These are phyloP conservation scores for Euthynnus affinis DNA, from an alignment of 2,797 vertebrate genomes.

Conservation along the genomic window DNA sequence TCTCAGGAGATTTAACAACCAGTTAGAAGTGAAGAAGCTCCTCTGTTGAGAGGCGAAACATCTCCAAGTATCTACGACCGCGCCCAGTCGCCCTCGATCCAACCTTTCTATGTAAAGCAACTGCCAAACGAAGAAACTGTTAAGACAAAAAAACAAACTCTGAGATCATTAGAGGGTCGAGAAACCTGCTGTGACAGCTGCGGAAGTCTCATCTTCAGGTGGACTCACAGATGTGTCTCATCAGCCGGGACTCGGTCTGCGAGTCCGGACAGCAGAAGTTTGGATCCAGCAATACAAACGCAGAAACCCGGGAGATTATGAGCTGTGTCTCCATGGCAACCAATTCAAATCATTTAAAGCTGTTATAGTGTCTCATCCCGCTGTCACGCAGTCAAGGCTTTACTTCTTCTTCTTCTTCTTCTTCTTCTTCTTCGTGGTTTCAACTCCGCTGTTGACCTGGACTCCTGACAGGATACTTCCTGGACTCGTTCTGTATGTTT, in stretches of 20 bases:
- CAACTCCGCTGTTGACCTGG: background rate
- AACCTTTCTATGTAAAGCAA: too few species aligned
- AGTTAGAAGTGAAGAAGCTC: too few species aligned
- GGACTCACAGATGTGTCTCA: too few species aligned
- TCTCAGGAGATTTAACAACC: too few species aligned
- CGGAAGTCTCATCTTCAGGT: too few species aligned
- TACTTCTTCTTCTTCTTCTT: background rate
- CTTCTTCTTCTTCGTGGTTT: background rate
- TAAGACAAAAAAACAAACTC: background rate
- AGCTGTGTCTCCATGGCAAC: slow-evolving; percentile 17
- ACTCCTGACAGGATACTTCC: background rate
- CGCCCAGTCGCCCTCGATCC: too few species aligned
- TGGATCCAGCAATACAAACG: slow-evolving; percentile 12
- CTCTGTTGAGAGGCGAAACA: too few species aligned
- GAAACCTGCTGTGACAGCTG: too few species aligned
- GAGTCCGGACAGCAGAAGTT: background rate
- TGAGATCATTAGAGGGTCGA: background rate
- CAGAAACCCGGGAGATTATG: background rate
- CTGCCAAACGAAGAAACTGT: too few species aligned
- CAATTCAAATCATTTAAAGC: background rate
- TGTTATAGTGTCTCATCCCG: background rate
- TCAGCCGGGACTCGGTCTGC: background rate
- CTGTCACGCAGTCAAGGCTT: background rate
- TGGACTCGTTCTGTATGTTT: background rate
- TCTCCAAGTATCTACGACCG: too few species aligned